Percentiles rank a stretch among this genome's conserved stretches.
Evolutionary conservation across 2,797 vertebrate genomes (phyloP).

Genomic region (Falco concolor): DNA sequence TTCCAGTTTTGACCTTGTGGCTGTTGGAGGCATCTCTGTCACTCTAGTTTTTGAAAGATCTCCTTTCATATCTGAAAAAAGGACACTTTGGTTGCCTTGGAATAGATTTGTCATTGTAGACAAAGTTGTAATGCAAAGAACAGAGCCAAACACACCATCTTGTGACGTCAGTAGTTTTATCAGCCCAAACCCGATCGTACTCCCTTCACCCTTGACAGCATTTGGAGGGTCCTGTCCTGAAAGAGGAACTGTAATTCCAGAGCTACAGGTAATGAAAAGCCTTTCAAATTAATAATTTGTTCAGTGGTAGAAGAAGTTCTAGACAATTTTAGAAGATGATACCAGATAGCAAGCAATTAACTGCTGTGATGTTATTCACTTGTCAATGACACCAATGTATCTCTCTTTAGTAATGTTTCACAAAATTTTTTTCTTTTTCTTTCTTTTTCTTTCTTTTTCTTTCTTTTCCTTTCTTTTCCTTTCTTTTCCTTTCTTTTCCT

Average conservation of each 20-base stretch:
- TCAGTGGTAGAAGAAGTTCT: background rate
- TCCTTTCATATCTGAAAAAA: slow-evolving; percentile 88
- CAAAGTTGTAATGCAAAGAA: slow-evolving; percentile 89
- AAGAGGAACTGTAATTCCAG: slow-evolving; percentile 88
- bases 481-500: background rate
- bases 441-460: background rate
- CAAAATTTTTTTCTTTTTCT: background rate
- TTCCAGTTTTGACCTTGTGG: slow-evolving; percentile 91
- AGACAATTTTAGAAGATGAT: background rate
- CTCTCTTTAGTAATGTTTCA: background rate
- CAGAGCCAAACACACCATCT: slow-evolving; percentile 69
- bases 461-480: no score
- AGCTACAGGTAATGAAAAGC: slow-evolving; percentile 84
- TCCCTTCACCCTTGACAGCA: slow-evolving; percentile 89
- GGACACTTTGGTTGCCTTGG: slow-evolving; percentile 92
- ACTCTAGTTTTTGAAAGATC: slow-evolving; percentile 91
- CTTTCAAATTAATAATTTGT: background rate
- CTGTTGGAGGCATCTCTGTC: slow-evolving; percentile 88
- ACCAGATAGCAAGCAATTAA: background rate
- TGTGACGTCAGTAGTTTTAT: slow-evolving; percentile 87
- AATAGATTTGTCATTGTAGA: slow-evolving; percentile 92
- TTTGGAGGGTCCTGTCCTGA: slow-evolving; percentile 88
- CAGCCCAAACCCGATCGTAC: slow-evolving; percentile 89
- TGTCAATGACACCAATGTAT: background rate
- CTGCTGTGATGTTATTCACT: background rate